These are phyloP conservation scores for Apamea epomidion DNA, from an alignment of 2,888 invertebrate species.

Conservation along the genomic window DNA sequence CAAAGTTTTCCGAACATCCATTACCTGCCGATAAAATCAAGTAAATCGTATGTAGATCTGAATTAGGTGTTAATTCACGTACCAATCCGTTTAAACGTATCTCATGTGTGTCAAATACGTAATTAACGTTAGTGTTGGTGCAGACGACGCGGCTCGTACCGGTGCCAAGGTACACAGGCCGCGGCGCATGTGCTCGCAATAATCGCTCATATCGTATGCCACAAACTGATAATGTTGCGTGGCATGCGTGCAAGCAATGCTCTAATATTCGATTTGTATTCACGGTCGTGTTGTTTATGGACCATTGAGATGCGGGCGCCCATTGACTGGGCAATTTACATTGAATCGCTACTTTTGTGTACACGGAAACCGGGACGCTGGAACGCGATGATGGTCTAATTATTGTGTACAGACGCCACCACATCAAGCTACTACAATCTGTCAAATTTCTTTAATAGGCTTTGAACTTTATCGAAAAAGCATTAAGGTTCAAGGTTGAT, in stretches of 20 bases:
- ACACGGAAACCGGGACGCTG: constrained; percentile 68
- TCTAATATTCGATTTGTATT: constrained; percentile 90
- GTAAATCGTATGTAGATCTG: constrained; percentile 58
- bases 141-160: constrained; percentile 32
- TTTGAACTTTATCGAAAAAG: too few relatives aligned
- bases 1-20: constrained; percentile 22
- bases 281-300: constrained; percentile 88
- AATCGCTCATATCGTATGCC: constrained; percentile 76
- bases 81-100: constrained; percentile 57
- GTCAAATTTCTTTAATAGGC: too few relatives aligned
- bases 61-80: constrained; percentile 66
- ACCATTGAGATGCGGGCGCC: constrained; percentile 86
- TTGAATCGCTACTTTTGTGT: constrained; percentile 85
- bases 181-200: constrained; percentile 74
- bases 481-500: too few relatives aligned
- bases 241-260: constrained; percentile 75
- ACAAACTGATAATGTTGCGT: constrained; percentile 81
- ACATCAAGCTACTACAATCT: too few relatives aligned
- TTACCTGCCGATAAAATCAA: constrained; percentile 46
- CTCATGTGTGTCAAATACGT: constrained; percentile 68
- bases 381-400: constrained; percentile 78
- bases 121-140: constrained; percentile 69
- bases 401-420: too few relatives aligned
- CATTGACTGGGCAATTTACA: constrained; percentile 86
- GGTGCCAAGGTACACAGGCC: constrained; percentile 74